Percentiles rank a stretch among this genome's conserved stretches.
phyloP scores from a whole-genome alignment of 2,888 invertebrate genomes.

The Polyommatus icarus region DNA sequence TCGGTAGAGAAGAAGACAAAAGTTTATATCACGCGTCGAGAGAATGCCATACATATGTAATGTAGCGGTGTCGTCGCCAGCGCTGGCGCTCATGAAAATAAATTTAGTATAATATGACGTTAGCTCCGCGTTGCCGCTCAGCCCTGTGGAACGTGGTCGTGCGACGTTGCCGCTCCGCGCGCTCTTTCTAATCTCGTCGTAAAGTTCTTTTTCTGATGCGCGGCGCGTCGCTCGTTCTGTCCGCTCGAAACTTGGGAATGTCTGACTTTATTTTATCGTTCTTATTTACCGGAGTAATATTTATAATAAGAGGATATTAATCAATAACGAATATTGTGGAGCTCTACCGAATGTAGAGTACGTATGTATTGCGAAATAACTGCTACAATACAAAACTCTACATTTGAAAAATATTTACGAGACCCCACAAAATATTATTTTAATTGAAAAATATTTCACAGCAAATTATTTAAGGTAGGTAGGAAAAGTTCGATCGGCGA shows the following conservation, averaged over 20 bases:
- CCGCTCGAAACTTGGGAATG: constrained; percentile 76
- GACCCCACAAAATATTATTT: background rate
- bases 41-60: constrained; percentile 57
- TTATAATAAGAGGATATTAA: constrained; percentile 66
- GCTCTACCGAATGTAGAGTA: background rate
- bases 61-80: constrained; percentile 71
- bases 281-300: constrained; percentile 64
- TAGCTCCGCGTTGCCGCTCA: constrained; percentile 72
- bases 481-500: constrained; percentile 75
- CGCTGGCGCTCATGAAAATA: constrained; percentile 80
- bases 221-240: constrained; percentile 75
- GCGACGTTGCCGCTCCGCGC: constrained; percentile 75
- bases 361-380: background rate
- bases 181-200: constrained; percentile 81
- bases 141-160: constrained; percentile 74
- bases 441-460: constrained; percentile 33
- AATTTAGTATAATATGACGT: constrained; percentile 81
- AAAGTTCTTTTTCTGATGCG: constrained; percentile 81
- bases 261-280: constrained; percentile 78
- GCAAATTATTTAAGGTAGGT: constrained; percentile 61
- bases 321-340: constrained; percentile 42
- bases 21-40: constrained; percentile 60
- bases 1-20: constrained; percentile 50
- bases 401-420: background rate
- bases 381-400: background rate